These are phyloP conservation scores for Psophia crepitans DNA, from an alignment of 2,113 vertebrate genomes.

Conservation along the genomic window DNA sequence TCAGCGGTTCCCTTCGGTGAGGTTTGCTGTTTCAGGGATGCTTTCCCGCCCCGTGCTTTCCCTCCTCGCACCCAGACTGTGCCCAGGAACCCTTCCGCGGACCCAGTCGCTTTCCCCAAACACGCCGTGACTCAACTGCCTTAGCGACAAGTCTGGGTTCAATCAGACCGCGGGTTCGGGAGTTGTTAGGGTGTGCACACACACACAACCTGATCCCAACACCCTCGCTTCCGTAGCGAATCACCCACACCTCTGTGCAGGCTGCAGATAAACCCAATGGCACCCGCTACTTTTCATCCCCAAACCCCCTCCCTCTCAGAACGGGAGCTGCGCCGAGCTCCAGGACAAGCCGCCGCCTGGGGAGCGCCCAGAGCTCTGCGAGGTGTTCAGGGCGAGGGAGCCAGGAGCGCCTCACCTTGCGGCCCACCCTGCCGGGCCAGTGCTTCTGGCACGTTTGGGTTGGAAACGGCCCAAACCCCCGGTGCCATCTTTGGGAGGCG, in stretches of 20 bases:
- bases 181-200: not conserved
- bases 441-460: not conserved
- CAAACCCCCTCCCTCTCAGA: not conserved
- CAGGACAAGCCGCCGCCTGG: not conserved
- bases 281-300: rapidly evolving
- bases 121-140: not conserved
- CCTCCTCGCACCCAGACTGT: not conserved
- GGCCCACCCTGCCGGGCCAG: not conserved
- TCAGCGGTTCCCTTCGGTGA: not conserved
- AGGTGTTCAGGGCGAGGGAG: not conserved
- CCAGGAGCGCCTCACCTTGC: not conserved
- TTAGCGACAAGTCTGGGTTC: not conserved
- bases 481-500: not conserved
- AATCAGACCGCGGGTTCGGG: not conserved
- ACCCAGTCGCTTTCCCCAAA: not conserved
- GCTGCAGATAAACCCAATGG: rapidly evolving
- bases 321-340: rapidly evolving
- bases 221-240: not conserved
- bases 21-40: not conserved
- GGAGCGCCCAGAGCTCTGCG: not conserved
- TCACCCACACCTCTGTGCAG: rapidly evolving
- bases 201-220: rapidly evolving
- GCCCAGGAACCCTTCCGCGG: not conserved
- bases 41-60: not conserved
- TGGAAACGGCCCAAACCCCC: not conserved